Percentiles rank a stretch among this genome's conserved stretches.
phyloP scores from a whole-genome alignment of 2,797 vertebrate genomes.

The Enteromius afrohamiltoni region DNA sequence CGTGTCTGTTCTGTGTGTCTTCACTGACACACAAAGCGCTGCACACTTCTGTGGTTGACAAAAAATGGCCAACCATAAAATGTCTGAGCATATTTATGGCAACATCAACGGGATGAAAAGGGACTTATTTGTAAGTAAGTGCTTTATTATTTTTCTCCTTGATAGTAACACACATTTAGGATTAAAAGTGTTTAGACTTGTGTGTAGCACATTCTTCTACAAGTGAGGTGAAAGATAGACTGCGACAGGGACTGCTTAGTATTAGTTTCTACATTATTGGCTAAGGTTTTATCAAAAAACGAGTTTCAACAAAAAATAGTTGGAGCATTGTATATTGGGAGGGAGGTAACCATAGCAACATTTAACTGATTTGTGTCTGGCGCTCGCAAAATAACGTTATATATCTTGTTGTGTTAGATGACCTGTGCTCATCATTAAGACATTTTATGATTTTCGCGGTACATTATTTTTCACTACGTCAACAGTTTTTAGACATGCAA shows the following conservation, averaged over 20 bases:
- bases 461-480: too few relatives aligned
- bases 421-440: too few relatives aligned
- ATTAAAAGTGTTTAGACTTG: background rate
- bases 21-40: background rate
- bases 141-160: background rate
- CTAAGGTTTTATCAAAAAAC: background rate
- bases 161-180: background rate
- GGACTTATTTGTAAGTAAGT: conserved; percentile 6
- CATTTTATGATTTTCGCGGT: too few relatives aligned
- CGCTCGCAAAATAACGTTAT: too few relatives aligned
- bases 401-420: background rate
- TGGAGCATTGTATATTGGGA: background rate
- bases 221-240: background rate
- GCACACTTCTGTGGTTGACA: background rate
- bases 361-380: background rate
- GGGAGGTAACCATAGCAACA: background rate
- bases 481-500: too few relatives aligned
- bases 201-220: background rate
- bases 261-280: background rate
- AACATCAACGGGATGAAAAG: conserved; percentile 12
- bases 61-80: background rate
- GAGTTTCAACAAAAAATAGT: background rate
- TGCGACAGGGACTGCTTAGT: background rate
- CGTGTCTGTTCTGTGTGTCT: background rate
- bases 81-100: conserved; percentile 29